Base-by-base conservation (phyloP, 2,113 vertebrate species). In the Sclerurus mexicanus region DNA sequence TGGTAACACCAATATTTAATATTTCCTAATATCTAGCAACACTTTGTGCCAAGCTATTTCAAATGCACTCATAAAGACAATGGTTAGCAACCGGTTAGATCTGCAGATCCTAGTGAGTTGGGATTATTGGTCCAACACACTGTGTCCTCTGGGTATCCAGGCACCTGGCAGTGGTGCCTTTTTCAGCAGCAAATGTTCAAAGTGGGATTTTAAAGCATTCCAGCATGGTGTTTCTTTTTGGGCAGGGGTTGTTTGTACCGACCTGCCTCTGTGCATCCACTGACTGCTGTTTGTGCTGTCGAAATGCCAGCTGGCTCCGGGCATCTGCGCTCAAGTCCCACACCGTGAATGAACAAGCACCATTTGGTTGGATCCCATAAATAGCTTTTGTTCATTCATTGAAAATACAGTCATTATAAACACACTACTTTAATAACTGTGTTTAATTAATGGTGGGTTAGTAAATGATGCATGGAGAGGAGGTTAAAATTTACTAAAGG, bases 381-480 rank as follows among this genome's bases (percentile, higher is more conserved):
- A 89, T 49, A 90, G 83, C 77, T 92, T 90, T 97, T 90, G 90
- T 96, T 94, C 76, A 89, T 97, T 96, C 88, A 90, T n/a, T 83
- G 90, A 93, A 96, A 94, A 90, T 80, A 28, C 47, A 39, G 68
- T 62, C 88, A 90, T 93, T 94, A 86, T 37, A 90, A 96, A 86
- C 69, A 90, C 0, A 1, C 79, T 78, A 60, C 52, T 72, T 86
- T 95, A 96, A 90, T 95, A 94, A 88, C 64, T 78, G 60, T 35
- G 14, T 35, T 84, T 96, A 93, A 88, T 95, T 96, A 92, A 92
- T 92, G 86, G 40, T 2, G 3, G 80, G 83, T 80, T 90, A 89
- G 88, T 90, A 96, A 96, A 87, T 0, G 28, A 75, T 90, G 88
- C 14, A 0, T 89, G 60, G 73, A 94, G 64, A 83, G 91, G 78